Evolutionary conservation across 1,140 invertebrate genomes (phyloP).

Genomic region (Drosophila baimaii): DNA sequence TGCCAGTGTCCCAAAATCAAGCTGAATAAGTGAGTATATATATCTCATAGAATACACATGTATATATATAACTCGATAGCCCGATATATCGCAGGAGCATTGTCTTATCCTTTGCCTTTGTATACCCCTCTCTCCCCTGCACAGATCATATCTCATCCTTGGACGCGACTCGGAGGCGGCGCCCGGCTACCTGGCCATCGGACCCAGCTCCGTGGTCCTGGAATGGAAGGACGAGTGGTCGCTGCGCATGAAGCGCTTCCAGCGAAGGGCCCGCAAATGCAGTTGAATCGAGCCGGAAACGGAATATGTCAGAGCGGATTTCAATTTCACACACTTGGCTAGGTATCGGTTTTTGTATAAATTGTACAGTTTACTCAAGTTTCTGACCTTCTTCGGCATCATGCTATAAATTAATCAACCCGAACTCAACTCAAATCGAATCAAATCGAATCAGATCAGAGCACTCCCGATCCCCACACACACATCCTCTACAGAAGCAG

Average conservation of each 20-base stretch:
- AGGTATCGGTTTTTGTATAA: constrained; percentile 84
- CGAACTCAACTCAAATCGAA: neutral
- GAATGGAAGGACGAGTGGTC: constrained; percentile 98
- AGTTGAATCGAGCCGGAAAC: constrained; percentile 84
- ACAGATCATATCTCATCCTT: constrained; percentile 94
- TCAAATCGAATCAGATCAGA: neutral
- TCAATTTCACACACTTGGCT: constrained; percentile 84
- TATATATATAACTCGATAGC: no score
- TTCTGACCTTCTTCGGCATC: constrained; percentile 84
- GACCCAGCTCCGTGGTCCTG: constrained; percentile 94
- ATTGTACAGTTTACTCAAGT: constrained; percentile 84
- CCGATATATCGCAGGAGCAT: no score
- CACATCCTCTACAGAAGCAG: no score
- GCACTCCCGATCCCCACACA: neutral
- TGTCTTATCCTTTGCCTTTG: no score
- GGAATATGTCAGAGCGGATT: constrained; percentile 84
- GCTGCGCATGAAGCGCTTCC: constrained; percentile 94
- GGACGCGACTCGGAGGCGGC: constrained; percentile 91
- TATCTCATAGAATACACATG: neutral
- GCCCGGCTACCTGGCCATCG: constrained; percentile 90
- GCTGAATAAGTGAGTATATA: constrained; percentile 89
- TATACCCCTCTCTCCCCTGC: no score
- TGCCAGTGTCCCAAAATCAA: constrained; percentile 98
- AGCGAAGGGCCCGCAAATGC: constrained; percentile 90
- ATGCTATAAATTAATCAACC: constrained; percentile 75